Percentiles rank a stretch among this genome's conserved stretches.
Evolutionary conservation across 2,113 vertebrate species (phyloP).

Genomic region (Mastomys natalensis): DNA sequence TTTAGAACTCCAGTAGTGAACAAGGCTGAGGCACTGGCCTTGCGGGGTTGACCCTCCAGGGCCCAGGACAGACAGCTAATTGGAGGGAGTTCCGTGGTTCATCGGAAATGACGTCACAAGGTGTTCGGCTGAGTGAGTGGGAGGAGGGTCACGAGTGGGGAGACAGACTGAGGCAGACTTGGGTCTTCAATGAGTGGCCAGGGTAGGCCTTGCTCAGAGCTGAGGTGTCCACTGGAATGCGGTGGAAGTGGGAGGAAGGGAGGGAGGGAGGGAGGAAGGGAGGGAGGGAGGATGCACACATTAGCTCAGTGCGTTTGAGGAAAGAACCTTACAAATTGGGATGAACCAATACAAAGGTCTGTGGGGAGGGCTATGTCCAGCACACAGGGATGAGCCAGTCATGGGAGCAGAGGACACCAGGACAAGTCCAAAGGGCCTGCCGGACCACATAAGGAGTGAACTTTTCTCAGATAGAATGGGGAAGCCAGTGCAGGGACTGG

Average conservation of each 20-base stretch:
- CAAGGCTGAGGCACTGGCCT: not conserved
- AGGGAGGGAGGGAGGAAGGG: too few species aligned
- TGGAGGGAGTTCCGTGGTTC: not conserved
- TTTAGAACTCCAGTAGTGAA: not conserved
- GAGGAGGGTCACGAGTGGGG: too few species aligned
- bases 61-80: not conserved
- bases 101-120: not conserved
- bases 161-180: not conserved
- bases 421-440: not conserved
- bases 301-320: not conserved
- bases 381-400: too few species aligned
- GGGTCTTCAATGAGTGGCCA: not conserved
- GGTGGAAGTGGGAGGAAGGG: not conserved
- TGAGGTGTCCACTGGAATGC: not conserved
- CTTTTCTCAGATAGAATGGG: not conserved
- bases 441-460: not conserved
- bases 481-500: not conserved
- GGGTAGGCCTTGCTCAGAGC: not conserved
- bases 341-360: not conserved
- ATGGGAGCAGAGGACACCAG: not conserved
- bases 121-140: too few species aligned
- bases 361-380: too few species aligned
- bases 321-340: not conserved
- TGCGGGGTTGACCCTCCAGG: not conserved
- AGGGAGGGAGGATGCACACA: too few species aligned